A percentile compares a stretch with the other conserved stretches of the same genome.
Evolutionary conservation across 2,888 invertebrate species (phyloP).

Genomic region (Platycheirus rosarum): DNA sequence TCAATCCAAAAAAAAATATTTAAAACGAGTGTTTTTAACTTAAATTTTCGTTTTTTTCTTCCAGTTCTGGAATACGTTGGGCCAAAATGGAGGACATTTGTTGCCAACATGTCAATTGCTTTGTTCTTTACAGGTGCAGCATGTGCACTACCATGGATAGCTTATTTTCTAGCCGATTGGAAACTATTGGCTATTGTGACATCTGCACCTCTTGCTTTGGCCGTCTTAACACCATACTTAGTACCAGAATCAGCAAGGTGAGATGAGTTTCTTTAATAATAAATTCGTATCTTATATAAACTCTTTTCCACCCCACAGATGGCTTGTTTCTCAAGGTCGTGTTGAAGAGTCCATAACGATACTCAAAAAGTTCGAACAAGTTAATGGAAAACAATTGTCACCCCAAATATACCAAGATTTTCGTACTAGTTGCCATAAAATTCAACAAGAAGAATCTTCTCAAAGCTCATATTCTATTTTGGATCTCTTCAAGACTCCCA

Average conservation of each 20-base stretch:
- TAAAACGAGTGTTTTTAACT: no score
- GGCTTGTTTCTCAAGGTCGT: constrained; percentile 93
- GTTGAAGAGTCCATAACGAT: constrained; percentile 90
- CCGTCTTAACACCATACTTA: constrained; percentile 88
- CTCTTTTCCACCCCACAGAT: constrained; percentile 83
- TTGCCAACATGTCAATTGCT: constrained; percentile 95
- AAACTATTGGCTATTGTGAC: constrained; percentile 89
- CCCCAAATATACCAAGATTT: constrained; percentile 89
- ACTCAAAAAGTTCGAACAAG: constrained; percentile 90
- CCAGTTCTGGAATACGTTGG: constrained; percentile 94
- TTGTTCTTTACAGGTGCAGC: constrained; percentile 93
- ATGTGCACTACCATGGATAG: constrained; percentile 92
- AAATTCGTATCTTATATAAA: no score
- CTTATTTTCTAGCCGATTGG: constrained; percentile 91
- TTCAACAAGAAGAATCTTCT: constrained; percentile 88
- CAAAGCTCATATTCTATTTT: constrained; percentile 89
- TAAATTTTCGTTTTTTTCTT: constrained; percentile 76
- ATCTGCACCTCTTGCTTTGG: constrained; percentile 89
- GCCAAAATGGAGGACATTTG: constrained; percentile 94
- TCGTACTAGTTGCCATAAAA: constrained; percentile 85
- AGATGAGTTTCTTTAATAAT: constrained; percentile 17
- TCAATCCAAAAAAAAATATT: no score
- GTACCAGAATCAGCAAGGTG: constrained; percentile 94
- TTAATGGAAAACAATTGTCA: constrained; percentile 90
- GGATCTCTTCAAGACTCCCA: constrained; percentile 91